Conservation (phyloP, 64 coral and sea anemone species). For the Stichodactyla helianthus region DNA sequence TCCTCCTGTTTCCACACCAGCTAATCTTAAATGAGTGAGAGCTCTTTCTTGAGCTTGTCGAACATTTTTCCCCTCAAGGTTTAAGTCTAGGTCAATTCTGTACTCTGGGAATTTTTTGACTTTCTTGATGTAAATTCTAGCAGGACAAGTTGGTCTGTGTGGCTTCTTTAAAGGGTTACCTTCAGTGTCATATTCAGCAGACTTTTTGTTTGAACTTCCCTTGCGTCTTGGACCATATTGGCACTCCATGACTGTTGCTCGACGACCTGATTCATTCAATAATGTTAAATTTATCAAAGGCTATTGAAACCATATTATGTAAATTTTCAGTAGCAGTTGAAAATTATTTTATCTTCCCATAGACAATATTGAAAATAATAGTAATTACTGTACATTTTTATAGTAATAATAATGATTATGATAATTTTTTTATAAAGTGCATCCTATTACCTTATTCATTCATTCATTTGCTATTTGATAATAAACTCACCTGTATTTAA, state of each 20-base stretch:
- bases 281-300: not conserved
- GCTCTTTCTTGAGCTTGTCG: conserved; percentile 93
- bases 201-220: conserved; percentile 75
- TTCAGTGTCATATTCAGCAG: conserved; percentile 53
- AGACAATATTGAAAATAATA: no score
- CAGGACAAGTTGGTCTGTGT: conserved; percentile 92
- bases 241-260: conserved; percentile 99
- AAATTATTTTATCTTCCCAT: not conserved
- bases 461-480: not conserved
- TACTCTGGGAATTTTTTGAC: conserved; percentile 97
- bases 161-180: conserved; percentile 61
- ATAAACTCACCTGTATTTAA: conserved; percentile 80
- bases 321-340: no score
- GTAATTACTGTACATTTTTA: no score
- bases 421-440: no score
- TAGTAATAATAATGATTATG: no score
- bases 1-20: conserved; percentile 74
- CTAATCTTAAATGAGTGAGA: conserved; percentile 76
- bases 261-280: conserved; percentile 49
- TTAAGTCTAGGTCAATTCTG: conserved; percentile 64
- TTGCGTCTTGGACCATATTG: conserved; percentile 97
- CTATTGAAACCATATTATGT: not conserved
- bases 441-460: no score
- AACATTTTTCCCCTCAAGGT: conserved; percentile 81
- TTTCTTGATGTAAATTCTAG: conserved; percentile 96